Base-by-base conservation (phyloP, 2,113 vertebrate species). In the Saccopteryx leptura region DNA sequence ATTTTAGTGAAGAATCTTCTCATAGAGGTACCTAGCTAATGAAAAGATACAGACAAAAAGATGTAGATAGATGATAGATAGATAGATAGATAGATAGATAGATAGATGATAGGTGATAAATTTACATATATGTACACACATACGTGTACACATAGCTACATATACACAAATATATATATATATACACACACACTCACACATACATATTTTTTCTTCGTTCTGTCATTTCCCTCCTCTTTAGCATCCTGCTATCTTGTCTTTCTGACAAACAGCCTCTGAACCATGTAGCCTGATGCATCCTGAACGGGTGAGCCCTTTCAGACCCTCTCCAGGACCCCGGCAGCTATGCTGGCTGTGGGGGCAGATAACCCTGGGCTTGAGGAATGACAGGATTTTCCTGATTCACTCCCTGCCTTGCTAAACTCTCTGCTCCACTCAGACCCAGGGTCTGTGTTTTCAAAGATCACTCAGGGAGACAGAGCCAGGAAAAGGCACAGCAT, bases 211-310 rank as follows among this genome's bases (percentile, higher is more conserved):
- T 63, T 63, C 31, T 82, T 80, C 63, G 23, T 21, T 58, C 83
- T 48, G 9, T 80, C 52, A 74, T 81, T 82, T 85, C 19, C 50
- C n/a, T 68, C 39, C 24, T 88, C n/a, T 88, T 84, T 75, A 60
- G 86, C 91, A 79, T 31, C 23, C 58, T 54, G 48, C n/a, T 93
- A 75, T 91, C 94, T 92, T 72, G 60, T 90, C 88, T 97, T 94
- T 56, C 48, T 86, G 88, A 71, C 68, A 76, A 75, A 78, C 76
- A 91, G 81, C 48, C 52, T 91, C 91, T 82, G 89, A 81, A 82
- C 86, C 87, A 74, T 91, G 94, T 69, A 80, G 58, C 82, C 39
- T 89, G 94, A 94, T 95, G 94, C 96, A 68, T 63, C 52, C 50
- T 91, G 72, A 94, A 88, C 71, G 33, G 21, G 46, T 75, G 86